These are phyloP conservation scores for Menidia menidia DNA, from an alignment of 2,797 vertebrate genomes.

Conservation along the genomic window DNA sequence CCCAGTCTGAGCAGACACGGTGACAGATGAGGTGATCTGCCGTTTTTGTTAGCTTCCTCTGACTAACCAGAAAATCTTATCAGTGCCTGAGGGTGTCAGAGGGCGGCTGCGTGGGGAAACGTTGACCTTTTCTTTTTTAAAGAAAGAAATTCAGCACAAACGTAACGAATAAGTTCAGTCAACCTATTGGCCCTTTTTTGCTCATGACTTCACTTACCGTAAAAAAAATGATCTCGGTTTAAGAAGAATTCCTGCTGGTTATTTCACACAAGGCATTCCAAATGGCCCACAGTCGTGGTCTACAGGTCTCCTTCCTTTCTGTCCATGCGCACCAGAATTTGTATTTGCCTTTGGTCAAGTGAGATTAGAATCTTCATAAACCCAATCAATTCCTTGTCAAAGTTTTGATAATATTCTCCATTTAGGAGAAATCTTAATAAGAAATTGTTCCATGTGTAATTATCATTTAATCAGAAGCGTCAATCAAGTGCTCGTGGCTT, in stretches of 20 bases:
- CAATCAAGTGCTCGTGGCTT: not conserved
- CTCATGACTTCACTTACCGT: not conserved
- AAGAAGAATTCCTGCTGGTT: not conserved
- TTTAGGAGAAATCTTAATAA: not conserved
- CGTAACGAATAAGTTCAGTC: not conserved
- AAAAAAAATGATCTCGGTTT: not conserved
- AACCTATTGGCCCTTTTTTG: not conserved
- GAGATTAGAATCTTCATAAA: too few species aligned
- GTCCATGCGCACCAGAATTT: not conserved
- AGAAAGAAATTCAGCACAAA: too few species aligned
- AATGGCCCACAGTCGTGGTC: too few species aligned
- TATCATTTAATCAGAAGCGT: not conserved
- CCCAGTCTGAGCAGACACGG: constrained; percentile 30
- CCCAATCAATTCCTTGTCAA: too few species aligned
- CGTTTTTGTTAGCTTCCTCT: constrained; percentile 60
- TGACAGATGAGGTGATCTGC: constrained; percentile 63
- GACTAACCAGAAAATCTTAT: constrained; percentile 48
- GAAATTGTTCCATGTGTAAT: not conserved
- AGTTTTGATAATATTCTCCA: too few species aligned
- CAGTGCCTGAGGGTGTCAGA: constrained; percentile 24
- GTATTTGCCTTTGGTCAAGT: not conserved
- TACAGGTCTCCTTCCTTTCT: too few species aligned
- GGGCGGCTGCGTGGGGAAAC: constrained; percentile 28
- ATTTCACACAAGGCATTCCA: not conserved
- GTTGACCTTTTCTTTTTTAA: not conserved